Base-by-base conservation (phyloP, 2,113 vertebrate species). In the Aplodontia rufa region DNA sequence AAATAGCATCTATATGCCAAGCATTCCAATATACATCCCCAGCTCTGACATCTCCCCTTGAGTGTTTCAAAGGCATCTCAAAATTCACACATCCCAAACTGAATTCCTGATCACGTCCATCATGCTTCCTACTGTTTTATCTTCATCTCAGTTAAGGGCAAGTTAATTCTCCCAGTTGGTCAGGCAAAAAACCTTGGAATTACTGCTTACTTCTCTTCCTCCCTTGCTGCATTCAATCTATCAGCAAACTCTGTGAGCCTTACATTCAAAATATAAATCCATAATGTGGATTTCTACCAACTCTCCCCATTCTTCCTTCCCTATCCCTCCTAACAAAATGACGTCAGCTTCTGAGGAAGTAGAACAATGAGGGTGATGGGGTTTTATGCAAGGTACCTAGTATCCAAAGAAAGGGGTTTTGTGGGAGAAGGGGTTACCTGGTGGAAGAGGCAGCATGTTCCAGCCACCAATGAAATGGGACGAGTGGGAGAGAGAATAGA, bases 191-290 rank as follows among this genome's bases (percentile, higher is more conserved):
- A 32, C 20, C 40, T 24, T 74, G 26, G 16, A 74, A 28, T 79
- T 49, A 68, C 1, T 47, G 26, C 66, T 82, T 60, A 66, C n/a
- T 93, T 87, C 75, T 72, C 62, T 78, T 92, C 37, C 20, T 71
- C 17, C 72, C 37, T 80, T 87, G n/a, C n/a, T 69, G 3, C 90
- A 83, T 74, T 87, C 72, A 87, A 69, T n/a, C 64, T 69, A 80
- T 32, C 16, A 93, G 55, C 49, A 96, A 84, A 87, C 62, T 49
- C 86, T 74, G 13, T 62, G 88, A 79, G 75, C 60, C 92, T 37
- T 60, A 37, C 55, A 64, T 47, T 58, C 40, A 78, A 81, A 76
- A 37, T 30, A 37, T 3, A 28, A 32, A 91, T 19, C 81, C 45
- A 32, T 42, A 91, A 89, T 40, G 5, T 45, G 19, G 35, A 16